These are phyloP conservation scores for Protophormia terraenovae DNA, from an alignment of 2,888 invertebrate species.

Conservation along the genomic window DNA sequence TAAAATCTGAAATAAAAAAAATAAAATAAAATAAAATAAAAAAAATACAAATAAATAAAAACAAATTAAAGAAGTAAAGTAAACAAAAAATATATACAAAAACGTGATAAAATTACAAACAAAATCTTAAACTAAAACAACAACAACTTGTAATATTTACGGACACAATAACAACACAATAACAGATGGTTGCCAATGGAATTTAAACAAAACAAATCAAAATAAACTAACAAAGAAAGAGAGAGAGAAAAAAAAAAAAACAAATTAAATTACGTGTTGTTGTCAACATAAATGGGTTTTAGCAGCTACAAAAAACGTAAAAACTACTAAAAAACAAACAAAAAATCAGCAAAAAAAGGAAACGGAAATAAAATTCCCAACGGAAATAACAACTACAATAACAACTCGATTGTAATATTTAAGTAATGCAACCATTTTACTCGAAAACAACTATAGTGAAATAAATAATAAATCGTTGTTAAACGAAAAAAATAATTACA, in stretches of 20 bases:
- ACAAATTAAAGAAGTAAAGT: background rate
- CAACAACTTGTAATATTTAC: background rate
- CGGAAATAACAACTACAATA: slow-evolving; percentile 29
- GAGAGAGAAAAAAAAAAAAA: background rate
- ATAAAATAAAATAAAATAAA: too few relatives aligned
- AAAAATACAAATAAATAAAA: background rate
- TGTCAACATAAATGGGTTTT: slow-evolving; percentile 26
- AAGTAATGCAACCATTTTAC: background rate
- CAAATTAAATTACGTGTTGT: slow-evolving; percentile 29
- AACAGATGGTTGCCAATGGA: background rate
- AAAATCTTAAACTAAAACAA: background rate
- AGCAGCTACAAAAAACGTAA: slow-evolving; percentile 6
- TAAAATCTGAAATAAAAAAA: background rate
- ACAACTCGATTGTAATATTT: slow-evolving; percentile 6
- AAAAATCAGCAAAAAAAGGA: background rate
- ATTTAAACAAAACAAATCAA: background rate
- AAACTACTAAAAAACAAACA: background rate
- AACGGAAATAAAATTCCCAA: slow-evolving; percentile 40
- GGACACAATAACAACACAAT: background rate
- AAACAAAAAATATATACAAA: background rate
- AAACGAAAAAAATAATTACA: background rate
- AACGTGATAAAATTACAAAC: background rate
- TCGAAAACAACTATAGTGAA: background rate
- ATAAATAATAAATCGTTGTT: slow-evolving; percentile 1
- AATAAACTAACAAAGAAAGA: background rate